Evolutionary conservation across 2,113 vertebrate genomes (phyloP).

Genomic region (Glaucomys volans): DNA sequence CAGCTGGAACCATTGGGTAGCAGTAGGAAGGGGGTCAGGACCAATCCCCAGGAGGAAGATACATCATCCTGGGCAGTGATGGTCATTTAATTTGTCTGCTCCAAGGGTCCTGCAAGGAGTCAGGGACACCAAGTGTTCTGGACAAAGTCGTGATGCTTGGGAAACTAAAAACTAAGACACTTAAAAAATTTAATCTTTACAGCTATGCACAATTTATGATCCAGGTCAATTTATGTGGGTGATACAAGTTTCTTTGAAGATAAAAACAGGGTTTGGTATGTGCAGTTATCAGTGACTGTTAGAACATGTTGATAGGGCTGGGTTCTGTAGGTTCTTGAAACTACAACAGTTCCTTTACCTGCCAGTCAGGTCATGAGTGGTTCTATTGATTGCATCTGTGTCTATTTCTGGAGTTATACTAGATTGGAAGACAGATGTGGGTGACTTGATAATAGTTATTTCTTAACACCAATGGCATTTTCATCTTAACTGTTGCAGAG

Average conservation of each 20-base stretch:
- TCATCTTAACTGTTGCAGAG: constrained; percentile 24
- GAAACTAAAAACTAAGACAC: constrained; percentile 33
- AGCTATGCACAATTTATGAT: neutral
- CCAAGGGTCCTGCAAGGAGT: neutral
- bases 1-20: neutral
- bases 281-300: neutral
- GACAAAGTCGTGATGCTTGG: neutral
- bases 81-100: neutral
- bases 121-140: neutral
- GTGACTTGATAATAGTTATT: neutral
- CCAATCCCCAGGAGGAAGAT: neutral
- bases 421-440: neutral
- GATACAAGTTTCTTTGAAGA: constrained; percentile 51
- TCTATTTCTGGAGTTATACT: neutral
- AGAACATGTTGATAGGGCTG: neutral
- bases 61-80: neutral
- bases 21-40: neutral
- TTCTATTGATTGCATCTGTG: neutral
- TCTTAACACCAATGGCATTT: neutral
- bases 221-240: neutral
- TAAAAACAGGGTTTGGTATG: constrained; percentile 3
- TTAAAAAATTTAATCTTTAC: constrained; percentile 37
- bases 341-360: neutral
- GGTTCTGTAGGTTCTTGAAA: constrained; percentile 50
- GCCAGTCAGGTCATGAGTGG: neutral